Base-by-base conservation (phyloP, 2,888 invertebrate species). In the Alsophila aescularia region DNA sequence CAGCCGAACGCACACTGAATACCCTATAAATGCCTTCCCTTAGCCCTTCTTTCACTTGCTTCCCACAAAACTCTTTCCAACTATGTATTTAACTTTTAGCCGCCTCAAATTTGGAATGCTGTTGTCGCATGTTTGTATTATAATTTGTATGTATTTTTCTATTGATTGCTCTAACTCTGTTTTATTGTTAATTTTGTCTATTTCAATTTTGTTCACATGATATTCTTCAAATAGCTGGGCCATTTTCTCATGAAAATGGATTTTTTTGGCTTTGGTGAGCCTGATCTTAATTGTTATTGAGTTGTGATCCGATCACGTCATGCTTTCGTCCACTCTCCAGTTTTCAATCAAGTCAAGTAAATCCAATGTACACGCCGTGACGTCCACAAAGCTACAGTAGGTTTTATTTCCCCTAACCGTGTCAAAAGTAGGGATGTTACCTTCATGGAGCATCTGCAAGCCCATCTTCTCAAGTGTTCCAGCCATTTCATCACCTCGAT, bases 291-390 rank as follows among this genome's bases (percentile, higher is more conserved):
- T 69, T 0, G 12, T 7, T 7, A 58, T 53, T 8, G 35, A 18
- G 36, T 61, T 62, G 49, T 65, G 62, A n/a, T 65, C 65, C 7
- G 65, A 65, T 48, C 62, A 64, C 2, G 51, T 58, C n/a, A 57
- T 49, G 2, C 15, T 10, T 2, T 44, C 52, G 0, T 48, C 61
- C 0, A 65, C 58, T 13, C 34, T 55, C 67, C 66, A 66, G 32
- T 58, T 40, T 0, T 58, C 60, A 0, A 68, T 32, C 6, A 44
- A 2, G 9, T 29, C 39, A 0, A 67, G 34, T 2, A 67, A 0
- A 0, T 56, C 54, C 0, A 7, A 69, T 0, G 64, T n/a, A n/a
- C n/a, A n/a, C n/a, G n/a, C n/a, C n/a, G n/a, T n/a, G n/a, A n/a
- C n/a, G n/a, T n/a, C n/a, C 64, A 72, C 67, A 9, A 29, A 29